Base-by-base conservation (phyloP, 2,797 vertebrate species). In the Lycodopsis pacificus region DNA sequence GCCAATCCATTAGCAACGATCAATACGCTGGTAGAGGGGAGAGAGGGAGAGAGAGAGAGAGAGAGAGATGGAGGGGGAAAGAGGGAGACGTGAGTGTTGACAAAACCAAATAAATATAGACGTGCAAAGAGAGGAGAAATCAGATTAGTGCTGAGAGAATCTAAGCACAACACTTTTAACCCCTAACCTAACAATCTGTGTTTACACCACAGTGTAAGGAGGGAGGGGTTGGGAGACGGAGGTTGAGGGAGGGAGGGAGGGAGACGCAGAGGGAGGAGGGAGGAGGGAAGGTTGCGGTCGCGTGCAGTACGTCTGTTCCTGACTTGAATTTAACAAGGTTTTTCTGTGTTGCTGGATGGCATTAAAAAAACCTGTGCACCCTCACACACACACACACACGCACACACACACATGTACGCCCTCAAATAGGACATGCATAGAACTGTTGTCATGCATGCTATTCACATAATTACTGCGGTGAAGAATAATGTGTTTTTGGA, bases 31-130 rank as follows among this genome's bases (percentile, higher is more conserved):
- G 91, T 83, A 89, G 88, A 88, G 86, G 86, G 48, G 83, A 78
- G 84, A 57, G 65, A 73, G 63, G 61, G 66, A 68, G 73, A 70
- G 53, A 71, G 68, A 59, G 69, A 42, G 69, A 57, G 30, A 12
- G 36, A 62, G 59, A 67, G 70, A 30, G 58, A 54, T n/a, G 49
- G 49, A 22, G 49, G n/a, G 49, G n/a, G 44, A 58, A 73, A 83
- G 80, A 77, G 85, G 38, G 88, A 90, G 90, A 90, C 73, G 82
- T 86, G 95, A 97, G 95, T 94, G 96, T 96, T 96, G 96, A 96
- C 96, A 96, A 97, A 97, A 97, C 96, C 96, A 97, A 97, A 96
- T 96, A 97, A 97, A 97, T 96, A 97, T 95, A 96, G 96, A 97
- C 78, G 95, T 89, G 65, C 90, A 92, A 92, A 96, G 95, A 97